phyloP scores from a whole-genome alignment of 2,113 vertebrate species.

The Origma solitaria region DNA sequence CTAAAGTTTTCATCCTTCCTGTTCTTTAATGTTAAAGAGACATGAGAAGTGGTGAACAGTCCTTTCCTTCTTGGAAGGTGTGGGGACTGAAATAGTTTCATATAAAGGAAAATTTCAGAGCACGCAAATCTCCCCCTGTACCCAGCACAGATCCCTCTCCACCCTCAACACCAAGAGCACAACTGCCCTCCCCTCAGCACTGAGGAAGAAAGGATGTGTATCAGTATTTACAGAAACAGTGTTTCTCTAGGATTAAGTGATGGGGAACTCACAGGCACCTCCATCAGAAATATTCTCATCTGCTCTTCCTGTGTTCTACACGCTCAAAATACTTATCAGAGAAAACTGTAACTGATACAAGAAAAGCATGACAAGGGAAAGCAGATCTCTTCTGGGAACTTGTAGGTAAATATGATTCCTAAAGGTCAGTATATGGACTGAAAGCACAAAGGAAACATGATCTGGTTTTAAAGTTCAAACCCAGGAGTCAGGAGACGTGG shows the following conservation, averaged over 20 bases:
- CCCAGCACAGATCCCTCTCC: background rate
- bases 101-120: background rate
- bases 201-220: background rate
- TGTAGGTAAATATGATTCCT: conserved; percentile 1
- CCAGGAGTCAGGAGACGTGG: conserved; percentile 30
- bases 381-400: conserved; percentile 41
- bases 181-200: background rate
- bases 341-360: conserved; percentile 23
- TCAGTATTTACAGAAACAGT: background rate
- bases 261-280: background rate
- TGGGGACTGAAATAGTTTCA: background rate
- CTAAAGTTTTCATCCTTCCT: background rate
- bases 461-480: conserved; percentile 51
- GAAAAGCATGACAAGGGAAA: conserved; percentile 66
- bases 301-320: conserved; percentile 34
- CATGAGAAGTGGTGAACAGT: background rate
- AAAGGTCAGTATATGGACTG: conserved; percentile 44
- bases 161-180: background rate
- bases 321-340: conserved; percentile 51
- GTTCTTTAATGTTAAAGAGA: background rate
- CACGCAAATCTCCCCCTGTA: background rate
- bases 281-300: conserved; percentile 12
- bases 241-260: background rate
- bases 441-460: conserved; percentile 54
- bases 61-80: background rate